Conservation (phyloP, 2,113 vertebrate species). For the Cebidichthys violaceus region DNA sequence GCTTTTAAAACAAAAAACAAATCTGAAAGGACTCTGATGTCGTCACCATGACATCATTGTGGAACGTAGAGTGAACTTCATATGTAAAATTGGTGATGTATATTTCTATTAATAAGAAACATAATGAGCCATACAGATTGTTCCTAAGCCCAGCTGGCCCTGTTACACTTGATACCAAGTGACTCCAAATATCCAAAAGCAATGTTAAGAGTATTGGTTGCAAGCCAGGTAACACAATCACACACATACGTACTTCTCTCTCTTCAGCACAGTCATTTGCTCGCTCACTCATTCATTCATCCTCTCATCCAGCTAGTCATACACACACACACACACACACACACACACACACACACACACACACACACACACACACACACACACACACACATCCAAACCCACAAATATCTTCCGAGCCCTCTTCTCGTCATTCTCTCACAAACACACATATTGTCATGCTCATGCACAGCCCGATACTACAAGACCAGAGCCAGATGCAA, state of each 20-base stretch:
- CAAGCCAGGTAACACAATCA: not conserved
- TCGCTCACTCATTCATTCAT: not conserved
- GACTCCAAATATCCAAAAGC: constrained; percentile 1
- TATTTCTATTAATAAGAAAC: not conserved
- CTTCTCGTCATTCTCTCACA: constrained; percentile 1
- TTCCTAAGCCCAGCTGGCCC: constrained; percentile 29
- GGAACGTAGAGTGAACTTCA: not conserved
- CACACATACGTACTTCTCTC: not conserved
- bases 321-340: constrained; percentile 1
- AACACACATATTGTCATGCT: constrained; percentile 52
- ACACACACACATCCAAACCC: constrained; percentile 35
- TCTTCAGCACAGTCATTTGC: constrained; percentile 7
- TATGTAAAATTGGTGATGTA: not conserved
- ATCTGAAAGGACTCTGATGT: no score
- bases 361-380: constrained; percentile 7
- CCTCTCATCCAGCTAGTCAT: constrained; percentile 30
- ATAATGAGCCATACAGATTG: not conserved
- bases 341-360: not conserved
- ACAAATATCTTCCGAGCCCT: constrained; percentile 22
- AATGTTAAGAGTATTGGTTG: not conserved
- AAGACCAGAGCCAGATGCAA: constrained; percentile 65
- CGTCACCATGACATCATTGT: not conserved
- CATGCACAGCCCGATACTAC: constrained; percentile 19
- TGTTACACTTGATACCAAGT: constrained; percentile 32
- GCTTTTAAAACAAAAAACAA: not conserved